Percentiles rank a stretch among this genome's conserved stretches.
phyloP scores from a whole-genome alignment of 2,113 vertebrate species.

The Corydoras sp. region DNA sequence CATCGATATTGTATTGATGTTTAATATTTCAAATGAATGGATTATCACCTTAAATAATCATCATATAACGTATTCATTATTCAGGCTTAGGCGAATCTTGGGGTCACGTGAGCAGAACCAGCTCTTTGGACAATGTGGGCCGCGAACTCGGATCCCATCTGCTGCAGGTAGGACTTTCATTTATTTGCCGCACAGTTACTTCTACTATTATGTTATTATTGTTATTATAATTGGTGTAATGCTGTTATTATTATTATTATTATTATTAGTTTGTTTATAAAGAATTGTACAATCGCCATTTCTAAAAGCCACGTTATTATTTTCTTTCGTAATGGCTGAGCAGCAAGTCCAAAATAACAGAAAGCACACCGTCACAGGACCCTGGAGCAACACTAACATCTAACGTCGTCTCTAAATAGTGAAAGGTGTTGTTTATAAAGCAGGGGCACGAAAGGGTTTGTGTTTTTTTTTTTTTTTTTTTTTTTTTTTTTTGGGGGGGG shows the following conservation, averaged over 20 bases:
- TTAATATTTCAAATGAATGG: background rate
- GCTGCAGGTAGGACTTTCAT: constrained; percentile 75
- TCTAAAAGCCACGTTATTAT: no score
- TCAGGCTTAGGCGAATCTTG: constrained; percentile 94
- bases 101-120: constrained; percentile 84
- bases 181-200: background rate
- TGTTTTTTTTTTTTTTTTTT: no score
- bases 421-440: no score
- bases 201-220: constrained; percentile 1
- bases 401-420: no score
- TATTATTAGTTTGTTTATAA: constrained; percentile 2
- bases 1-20: background rate
- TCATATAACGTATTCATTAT: constrained; percentile 35
- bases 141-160: constrained; percentile 91
- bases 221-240: background rate
- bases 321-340: no score
- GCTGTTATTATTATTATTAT: constrained; percentile 3
- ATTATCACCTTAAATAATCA: constrained; percentile 4
- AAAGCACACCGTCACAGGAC: no score
- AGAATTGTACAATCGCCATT: no score
- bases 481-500: no score
- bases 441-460: no score
- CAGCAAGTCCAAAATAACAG: no score
- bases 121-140: constrained; percentile 83
- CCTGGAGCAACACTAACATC: no score